These are phyloP conservation scores for Garrulus glandarius DNA, from an alignment of 2,797 vertebrate species.

Conservation along the genomic window DNA sequence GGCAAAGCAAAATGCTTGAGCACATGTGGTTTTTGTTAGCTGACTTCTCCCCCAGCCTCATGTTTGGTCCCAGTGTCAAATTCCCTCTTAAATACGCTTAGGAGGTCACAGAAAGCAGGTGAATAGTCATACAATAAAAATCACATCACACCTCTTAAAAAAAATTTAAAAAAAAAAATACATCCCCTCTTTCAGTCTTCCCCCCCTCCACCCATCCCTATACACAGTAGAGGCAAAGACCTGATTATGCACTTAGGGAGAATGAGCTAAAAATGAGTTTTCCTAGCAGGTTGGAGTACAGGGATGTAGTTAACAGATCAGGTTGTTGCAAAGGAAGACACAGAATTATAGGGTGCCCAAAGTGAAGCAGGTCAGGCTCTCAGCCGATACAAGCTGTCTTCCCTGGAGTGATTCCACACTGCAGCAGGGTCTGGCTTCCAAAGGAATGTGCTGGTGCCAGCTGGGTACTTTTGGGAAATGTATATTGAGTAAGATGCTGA, in stretches of 20 bases:
- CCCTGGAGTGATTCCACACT: not conserved
- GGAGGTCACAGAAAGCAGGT: conserved; percentile 60
- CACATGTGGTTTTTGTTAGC: conserved; percentile 66
- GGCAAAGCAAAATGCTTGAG: conserved; percentile 41
- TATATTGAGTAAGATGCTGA: conserved; percentile 28
- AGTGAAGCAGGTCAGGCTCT: not conserved
- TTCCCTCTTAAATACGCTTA: conserved; percentile 51
- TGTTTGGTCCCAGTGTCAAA: conserved; percentile 32
- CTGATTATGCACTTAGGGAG: not conserved
- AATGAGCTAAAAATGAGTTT: conserved; percentile 17
- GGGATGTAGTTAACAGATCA: not conserved
- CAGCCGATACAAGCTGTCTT: not conserved
- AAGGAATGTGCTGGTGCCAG: not conserved
- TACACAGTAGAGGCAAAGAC: conserved; percentile 10
- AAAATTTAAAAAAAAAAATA: not conserved
- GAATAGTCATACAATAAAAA: conserved; percentile 66
- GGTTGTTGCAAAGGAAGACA: not conserved
- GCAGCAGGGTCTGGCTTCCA: not conserved
- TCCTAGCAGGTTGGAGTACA: not conserved
- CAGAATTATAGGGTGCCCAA: not conserved
- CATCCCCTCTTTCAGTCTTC: not conserved
- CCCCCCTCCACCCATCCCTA: not conserved
- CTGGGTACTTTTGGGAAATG: not conserved
- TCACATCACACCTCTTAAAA: conserved; percentile 67
- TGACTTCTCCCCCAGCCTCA: conserved; percentile 27